phyloP scores from a whole-genome alignment of 2,888 invertebrate genomes.

The Notodonta ziczac region DNA sequence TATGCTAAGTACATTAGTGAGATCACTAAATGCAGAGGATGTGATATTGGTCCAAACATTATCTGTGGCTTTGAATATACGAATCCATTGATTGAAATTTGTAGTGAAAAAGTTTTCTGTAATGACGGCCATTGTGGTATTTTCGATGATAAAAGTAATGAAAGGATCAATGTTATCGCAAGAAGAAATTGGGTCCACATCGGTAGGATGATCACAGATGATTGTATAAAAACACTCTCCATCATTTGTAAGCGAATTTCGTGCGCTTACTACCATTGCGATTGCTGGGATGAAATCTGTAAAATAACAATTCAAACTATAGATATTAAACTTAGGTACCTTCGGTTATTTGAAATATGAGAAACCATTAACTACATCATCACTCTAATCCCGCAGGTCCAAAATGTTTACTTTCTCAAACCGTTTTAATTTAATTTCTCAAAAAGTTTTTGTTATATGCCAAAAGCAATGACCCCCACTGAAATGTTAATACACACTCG shows the following conservation, averaged over 20 bases:
- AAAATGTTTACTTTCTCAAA: too few species aligned
- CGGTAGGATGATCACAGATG: conserved; percentile 13
- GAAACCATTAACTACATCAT: too few species aligned
- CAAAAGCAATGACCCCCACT: too few species aligned
- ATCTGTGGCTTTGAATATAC: conserved; percentile 16
- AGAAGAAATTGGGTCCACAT: conserved; percentile 5
- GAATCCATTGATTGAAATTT: conserved; percentile 15
- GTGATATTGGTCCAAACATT: conserved; percentile 23
- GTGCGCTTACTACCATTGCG: background rate
- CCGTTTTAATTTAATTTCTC: too few species aligned
- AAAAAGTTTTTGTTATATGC: too few species aligned
- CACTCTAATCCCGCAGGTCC: too few species aligned
- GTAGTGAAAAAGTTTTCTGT: conserved; percentile 14
- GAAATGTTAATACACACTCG: too few species aligned
- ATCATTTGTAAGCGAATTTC: conserved; percentile 11
- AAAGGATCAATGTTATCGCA: conserved; percentile 14
- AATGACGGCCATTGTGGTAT: conserved; percentile 13
- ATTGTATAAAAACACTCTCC: conserved; percentile 26
- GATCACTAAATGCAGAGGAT: conserved; percentile 24
- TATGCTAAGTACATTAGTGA: conserved; percentile 26
- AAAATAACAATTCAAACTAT: background rate
- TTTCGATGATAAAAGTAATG: conserved; percentile 22
- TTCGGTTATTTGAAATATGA: too few species aligned
- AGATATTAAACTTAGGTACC: too few species aligned
- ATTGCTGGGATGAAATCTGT: background rate